Percentiles rank a stretch among this genome's conserved stretches.
Conservation (phyloP, 2,113 vertebrate species). For the Petromus typicus region DNA sequence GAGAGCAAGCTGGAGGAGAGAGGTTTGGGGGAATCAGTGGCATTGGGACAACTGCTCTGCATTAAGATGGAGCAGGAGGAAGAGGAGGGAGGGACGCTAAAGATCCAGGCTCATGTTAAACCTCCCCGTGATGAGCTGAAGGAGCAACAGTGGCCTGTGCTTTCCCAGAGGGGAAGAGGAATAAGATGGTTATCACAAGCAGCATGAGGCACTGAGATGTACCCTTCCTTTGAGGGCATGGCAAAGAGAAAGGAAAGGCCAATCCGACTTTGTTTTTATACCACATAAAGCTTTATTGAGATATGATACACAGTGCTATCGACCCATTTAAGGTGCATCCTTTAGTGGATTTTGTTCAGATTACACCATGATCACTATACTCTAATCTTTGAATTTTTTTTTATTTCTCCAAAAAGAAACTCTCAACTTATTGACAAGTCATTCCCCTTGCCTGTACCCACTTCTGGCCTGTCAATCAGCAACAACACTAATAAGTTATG, state of each 20-base stretch:
- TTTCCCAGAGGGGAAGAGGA: not conserved
- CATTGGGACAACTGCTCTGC: not conserved
- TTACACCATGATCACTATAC: not conserved
- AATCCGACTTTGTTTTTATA: not conserved
- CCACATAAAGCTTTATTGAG: not conserved
- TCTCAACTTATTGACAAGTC: not conserved
- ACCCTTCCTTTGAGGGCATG: rapidly evolving
- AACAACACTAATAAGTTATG: not conserved
- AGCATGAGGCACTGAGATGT: not conserved
- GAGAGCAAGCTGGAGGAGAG: not conserved
- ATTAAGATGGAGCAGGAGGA: not conserved
- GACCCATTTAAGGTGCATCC: not conserved
- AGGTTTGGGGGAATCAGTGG: not conserved
- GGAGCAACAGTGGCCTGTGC: not conserved
- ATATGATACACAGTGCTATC: not conserved
- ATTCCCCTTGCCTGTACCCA: rapidly evolving
- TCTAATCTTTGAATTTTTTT: not conserved
- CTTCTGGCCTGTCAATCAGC: not conserved
- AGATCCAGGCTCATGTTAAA: not conserved
- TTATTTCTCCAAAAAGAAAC: not conserved
- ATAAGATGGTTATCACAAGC: not conserved
- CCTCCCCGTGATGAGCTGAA: not conserved
- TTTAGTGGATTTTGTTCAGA: not conserved
- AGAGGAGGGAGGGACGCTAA: not conserved
- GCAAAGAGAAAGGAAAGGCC: rapidly evolving